Conservation (phyloP, 2,797 vertebrate genomes). For the Chloroceryle amazona region DNA sequence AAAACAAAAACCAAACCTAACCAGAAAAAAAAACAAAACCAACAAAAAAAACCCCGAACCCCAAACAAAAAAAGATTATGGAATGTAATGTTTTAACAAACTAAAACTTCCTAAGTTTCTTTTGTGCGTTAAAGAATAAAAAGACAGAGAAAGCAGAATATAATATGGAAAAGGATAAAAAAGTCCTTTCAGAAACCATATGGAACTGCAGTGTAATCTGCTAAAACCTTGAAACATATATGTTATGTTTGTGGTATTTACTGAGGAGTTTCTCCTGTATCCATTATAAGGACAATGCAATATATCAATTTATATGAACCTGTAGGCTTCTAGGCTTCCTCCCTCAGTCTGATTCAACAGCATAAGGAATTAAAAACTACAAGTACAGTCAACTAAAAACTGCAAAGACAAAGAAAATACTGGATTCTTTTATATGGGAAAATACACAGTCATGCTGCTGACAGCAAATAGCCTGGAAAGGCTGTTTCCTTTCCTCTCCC, state of each 20-base stretch:
- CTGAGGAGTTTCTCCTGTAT: not conserved
- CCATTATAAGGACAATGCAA: not conserved
- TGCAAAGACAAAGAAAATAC: not conserved
- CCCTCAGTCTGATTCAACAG: not conserved
- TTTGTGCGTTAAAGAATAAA: not conserved
- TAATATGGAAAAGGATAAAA: not conserved
- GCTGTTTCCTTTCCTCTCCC: not conserved
- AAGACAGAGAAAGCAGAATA: not conserved
- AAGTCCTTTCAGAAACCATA: not conserved
- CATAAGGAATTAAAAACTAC: not conserved
- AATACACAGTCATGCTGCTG: not conserved
- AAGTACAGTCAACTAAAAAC: not conserved
- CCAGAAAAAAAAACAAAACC: not conserved
- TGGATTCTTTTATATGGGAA: not conserved
- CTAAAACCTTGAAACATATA: not conserved
- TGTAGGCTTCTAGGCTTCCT: not conserved
- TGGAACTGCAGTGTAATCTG: not conserved
- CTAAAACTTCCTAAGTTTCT: not conserved
- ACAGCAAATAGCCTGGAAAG: not conserved
- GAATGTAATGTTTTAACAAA: not conserved
- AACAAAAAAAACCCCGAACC: not conserved
- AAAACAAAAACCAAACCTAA: not conserved
- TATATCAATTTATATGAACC: not conserved
- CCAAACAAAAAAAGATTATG: not conserved
- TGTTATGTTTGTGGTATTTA: not conserved